Conservation (phyloP, 2,113 vertebrate species). For the Protobothrops flavoviridis region DNA sequence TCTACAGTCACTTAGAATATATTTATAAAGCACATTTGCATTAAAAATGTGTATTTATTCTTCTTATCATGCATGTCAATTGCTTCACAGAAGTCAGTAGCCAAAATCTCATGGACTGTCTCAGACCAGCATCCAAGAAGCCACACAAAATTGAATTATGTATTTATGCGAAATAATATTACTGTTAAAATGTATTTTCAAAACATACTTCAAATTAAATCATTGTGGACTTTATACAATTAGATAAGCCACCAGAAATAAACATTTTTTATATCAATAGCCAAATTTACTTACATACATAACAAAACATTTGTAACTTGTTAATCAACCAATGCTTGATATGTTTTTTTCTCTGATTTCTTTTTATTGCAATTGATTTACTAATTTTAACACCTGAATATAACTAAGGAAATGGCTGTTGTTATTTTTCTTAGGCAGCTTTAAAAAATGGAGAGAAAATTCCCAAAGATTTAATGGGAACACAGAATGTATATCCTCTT, state of each 20-base stretch:
- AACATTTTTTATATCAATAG: constrained; percentile 37
- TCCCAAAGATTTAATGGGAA: constrained; percentile 54
- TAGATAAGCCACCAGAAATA: constrained; percentile 25
- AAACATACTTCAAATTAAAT: not conserved
- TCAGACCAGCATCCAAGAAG: not conserved
- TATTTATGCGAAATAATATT: not conserved
- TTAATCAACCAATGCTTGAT: constrained; percentile 32
- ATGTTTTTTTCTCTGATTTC: constrained; percentile 18
- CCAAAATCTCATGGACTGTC: not conserved
- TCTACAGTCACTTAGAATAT: constrained; percentile 20
- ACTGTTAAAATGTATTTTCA: not conserved
- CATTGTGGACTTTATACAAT: constrained; percentile 3
- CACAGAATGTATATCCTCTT: constrained; percentile 68
- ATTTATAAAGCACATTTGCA: constrained; percentile 39
- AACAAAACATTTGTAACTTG: not conserved
- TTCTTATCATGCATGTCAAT: constrained; percentile 4
- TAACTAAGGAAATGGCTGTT: constrained; percentile 11
- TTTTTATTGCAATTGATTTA: constrained; percentile 22
- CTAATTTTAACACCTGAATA: constrained; percentile 41
- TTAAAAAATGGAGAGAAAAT: constrained; percentile 30
- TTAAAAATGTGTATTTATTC: not conserved
- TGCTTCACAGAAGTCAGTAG: not conserved
- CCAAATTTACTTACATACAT: constrained; percentile 37
- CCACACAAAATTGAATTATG: not conserved
- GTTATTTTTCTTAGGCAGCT: constrained; percentile 47